A percentile compares a stretch with the other conserved stretches of the same genome.
Conservation (phyloP, 2,113 vertebrate genomes). For the Tyrannus savana region DNA sequence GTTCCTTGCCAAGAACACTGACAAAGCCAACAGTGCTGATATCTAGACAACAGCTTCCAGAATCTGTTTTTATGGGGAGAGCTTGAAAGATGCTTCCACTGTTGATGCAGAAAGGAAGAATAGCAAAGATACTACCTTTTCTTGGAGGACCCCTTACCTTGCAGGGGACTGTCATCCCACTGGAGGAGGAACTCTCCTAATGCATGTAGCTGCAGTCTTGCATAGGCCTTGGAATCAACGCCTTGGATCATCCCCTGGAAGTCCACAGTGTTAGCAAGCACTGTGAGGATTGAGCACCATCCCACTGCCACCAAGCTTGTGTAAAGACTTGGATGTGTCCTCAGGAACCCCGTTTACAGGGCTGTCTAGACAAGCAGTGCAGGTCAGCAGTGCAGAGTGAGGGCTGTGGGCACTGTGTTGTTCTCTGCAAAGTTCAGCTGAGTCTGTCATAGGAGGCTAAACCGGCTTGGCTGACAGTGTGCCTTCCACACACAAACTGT, state of each 20-base stretch:
- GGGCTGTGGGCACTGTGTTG: not conserved
- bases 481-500: not conserved
- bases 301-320: not conserved
- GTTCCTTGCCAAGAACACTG: not conserved
- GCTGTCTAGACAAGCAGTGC: not conserved
- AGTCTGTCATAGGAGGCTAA: not conserved
- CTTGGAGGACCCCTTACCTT: not conserved
- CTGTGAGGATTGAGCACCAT: not conserved
- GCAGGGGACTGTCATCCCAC: not conserved
- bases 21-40: not conserved
- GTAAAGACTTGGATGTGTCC: not conserved
- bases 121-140: not conserved
- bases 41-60: not conserved
- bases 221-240: not conserved
- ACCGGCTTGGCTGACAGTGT: not conserved
- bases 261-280: not conserved
- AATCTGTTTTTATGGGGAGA: not conserved
- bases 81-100: not conserved
- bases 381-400: not conserved
- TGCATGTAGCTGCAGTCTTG: not conserved
- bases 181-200: not conserved
- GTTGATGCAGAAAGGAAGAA: not conserved
- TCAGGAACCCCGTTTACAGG: not conserved
- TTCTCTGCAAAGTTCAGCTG: not conserved
- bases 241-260: not conserved